Percentiles rank a stretch among this genome's conserved stretches.
phyloP scores from a whole-genome alignment of 2,113 vertebrate species.

The Sciurus niger region DNA sequence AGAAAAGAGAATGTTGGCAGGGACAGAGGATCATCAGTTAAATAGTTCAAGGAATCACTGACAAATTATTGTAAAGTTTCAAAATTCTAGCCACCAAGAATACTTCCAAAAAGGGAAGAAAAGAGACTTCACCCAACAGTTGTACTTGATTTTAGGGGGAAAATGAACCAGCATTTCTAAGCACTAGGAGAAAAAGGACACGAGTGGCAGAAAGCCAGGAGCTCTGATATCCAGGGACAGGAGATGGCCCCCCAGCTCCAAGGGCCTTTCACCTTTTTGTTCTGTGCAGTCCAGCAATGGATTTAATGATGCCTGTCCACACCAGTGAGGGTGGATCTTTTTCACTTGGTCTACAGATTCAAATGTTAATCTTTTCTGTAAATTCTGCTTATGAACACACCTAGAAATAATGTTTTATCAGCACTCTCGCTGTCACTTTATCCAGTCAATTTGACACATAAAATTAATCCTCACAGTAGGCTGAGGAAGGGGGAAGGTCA shows the following conservation, averaged over 20 bases:
- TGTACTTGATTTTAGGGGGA: background rate
- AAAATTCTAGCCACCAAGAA: background rate
- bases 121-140: background rate
- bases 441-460: background rate
- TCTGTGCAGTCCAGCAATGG: background rate
- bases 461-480: background rate
- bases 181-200: background rate
- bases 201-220: background rate
- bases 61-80: constrained; percentile 12
- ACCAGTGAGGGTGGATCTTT: background rate
- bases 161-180: constrained; percentile 1
- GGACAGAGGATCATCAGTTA: background rate
- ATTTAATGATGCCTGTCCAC: background rate
- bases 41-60: constrained; percentile 20
- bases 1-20: background rate
- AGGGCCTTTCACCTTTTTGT: background rate
- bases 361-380: background rate
- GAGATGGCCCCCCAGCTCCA: background rate
- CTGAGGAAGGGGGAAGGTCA: background rate
- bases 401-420: background rate
- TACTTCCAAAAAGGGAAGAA: background rate
- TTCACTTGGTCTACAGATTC: background rate
- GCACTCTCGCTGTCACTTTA: background rate
- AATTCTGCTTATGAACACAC: background rate
- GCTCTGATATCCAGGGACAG: background rate